A percentile compares a stretch with the other conserved stretches of the same genome.
These are phyloP conservation scores for Platysteira castanea DNA, from an alignment of 2,113 vertebrate species.

Conservation along the genomic window DNA sequence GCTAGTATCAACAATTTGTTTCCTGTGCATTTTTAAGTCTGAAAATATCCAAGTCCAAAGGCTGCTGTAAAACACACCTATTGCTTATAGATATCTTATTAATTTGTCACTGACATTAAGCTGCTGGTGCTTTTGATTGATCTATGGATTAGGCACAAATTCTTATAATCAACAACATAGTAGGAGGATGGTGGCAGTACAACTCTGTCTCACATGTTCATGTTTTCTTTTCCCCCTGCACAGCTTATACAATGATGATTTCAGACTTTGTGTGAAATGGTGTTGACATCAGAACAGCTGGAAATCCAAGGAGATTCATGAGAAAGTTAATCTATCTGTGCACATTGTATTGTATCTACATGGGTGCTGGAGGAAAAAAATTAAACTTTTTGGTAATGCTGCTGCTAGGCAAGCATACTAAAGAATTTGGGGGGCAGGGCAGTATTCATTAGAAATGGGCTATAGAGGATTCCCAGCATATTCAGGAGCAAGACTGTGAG, in stretches of 20 bases:
- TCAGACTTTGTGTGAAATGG: slow-evolving; percentile 80
- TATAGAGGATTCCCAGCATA: slow-evolving; percentile 50
- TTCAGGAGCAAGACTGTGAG: slow-evolving; percentile 40
- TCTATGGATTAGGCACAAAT: background rate
- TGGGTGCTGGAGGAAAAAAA: slow-evolving; percentile 50
- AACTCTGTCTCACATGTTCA: background rate
- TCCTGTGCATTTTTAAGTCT: background rate
- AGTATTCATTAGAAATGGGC: slow-evolving; percentile 33
- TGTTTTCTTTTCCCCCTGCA: background rate
- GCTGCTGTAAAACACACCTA: background rate
- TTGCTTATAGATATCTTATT: background rate
- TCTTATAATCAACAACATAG: background rate
- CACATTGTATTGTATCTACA: slow-evolving; percentile 76
- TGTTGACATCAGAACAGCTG: slow-evolving; percentile 76
- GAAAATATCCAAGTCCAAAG: background rate
- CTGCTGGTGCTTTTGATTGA: background rate
- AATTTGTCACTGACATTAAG: background rate
- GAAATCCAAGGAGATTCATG: slow-evolving; percentile 73
- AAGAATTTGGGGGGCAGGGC: slow-evolving; percentile 34
- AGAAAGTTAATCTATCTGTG: slow-evolving; percentile 82
- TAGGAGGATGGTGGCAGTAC: background rate
- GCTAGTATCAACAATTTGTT: background rate
- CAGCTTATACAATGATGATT: slow-evolving; percentile 76
- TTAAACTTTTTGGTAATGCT: background rate
- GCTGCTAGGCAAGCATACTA: background rate